These are phyloP conservation scores for Drosophila repleta DNA, from an alignment of 1,140 invertebrate genomes.

Conservation along the genomic window DNA sequence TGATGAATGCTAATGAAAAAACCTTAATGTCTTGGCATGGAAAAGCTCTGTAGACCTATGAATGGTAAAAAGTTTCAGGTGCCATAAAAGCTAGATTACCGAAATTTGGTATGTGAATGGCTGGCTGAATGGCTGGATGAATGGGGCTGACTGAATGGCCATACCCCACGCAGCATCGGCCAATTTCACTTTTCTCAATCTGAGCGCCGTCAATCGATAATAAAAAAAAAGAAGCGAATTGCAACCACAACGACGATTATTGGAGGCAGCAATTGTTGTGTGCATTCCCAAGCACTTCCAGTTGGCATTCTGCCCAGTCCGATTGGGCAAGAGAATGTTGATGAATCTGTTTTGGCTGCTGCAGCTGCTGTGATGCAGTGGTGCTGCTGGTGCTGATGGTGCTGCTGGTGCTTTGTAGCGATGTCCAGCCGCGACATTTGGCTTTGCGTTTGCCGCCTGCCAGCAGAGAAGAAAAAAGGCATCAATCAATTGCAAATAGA, in stretches of 20 bases:
- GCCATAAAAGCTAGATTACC: too few species aligned
- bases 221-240: constrained; percentile 1
- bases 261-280: constrained; percentile 17
- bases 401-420: background rate
- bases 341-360: background rate
- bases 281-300: constrained; percentile 5
- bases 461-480: constrained; percentile 24
- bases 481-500: constrained; percentile 76
- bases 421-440: constrained; percentile 45
- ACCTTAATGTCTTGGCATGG: too few species aligned
- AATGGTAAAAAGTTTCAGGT: too few species aligned
- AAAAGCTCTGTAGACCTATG: too few species aligned
- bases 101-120: background rate
- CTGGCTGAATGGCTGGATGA: too few species aligned
- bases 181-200: constrained; percentile 11
- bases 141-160: too few species aligned
- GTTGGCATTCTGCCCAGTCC: constrained; percentile 17
- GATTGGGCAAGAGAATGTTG: constrained; percentile 7
- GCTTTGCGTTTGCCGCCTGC: constrained; percentile 41
- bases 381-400: background rate
- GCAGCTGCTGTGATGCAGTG: background rate
- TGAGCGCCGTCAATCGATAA: constrained; percentile 1
- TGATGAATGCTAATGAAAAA: background rate
- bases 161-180: background rate
- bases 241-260: constrained; percentile 27